Conservation (phyloP, 2,888 invertebrate genomes). For the Idaea straminata region DNA sequence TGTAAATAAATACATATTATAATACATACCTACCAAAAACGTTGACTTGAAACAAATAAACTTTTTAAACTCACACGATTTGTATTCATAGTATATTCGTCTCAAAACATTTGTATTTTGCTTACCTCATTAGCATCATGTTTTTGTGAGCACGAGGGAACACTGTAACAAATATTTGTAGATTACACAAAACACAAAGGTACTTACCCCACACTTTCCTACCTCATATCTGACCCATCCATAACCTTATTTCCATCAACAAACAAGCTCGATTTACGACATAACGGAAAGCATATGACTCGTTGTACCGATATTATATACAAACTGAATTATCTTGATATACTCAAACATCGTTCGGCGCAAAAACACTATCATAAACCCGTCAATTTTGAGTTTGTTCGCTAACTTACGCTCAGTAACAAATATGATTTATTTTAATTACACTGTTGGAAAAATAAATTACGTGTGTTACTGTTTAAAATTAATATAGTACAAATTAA, state of each 20-base stretch:
- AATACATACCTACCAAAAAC: too few relatives aligned
- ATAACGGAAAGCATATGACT: neutral
- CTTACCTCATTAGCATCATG: too few relatives aligned
- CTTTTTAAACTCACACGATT: too few relatives aligned
- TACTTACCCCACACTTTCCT: neutral
- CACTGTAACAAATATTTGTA: too few relatives aligned
- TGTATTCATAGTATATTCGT: too few relatives aligned
- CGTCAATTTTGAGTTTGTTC: neutral
- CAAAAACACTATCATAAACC: neutral
- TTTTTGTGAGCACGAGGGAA: too few relatives aligned
- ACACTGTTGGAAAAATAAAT: neutral
- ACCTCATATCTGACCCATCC: neutral
- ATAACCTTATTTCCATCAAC: neutral
- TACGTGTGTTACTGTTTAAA: neutral
- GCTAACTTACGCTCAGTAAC: neutral
- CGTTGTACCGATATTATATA: neutral
- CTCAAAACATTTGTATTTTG: too few relatives aligned
- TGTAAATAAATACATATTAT: too few relatives aligned
- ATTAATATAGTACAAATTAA: too few relatives aligned
- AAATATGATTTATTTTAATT: neutral
- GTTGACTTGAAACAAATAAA: too few relatives aligned
- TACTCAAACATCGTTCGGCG: neutral
- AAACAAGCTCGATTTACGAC: neutral
- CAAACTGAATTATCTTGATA: neutral
- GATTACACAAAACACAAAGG: too few relatives aligned